phyloP scores from a whole-genome alignment of 1,140 invertebrate genomes.

The Sogatella furcifera region DNA sequence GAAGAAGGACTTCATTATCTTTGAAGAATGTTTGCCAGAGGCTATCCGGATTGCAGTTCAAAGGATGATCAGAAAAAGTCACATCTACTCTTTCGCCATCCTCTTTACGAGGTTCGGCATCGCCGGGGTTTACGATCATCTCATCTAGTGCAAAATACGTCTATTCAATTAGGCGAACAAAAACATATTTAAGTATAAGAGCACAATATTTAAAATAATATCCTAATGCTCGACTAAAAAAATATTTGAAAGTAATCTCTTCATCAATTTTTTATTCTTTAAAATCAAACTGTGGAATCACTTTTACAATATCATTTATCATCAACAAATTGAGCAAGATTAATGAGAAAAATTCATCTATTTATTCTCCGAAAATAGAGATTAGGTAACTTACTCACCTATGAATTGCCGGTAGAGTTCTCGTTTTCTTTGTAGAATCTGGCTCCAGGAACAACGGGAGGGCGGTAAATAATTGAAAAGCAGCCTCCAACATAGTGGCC shows the following conservation, averaged over 20 bases:
- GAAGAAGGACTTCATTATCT: slow-evolving; percentile 90
- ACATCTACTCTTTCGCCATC: slow-evolving; percentile 39
- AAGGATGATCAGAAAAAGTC: slow-evolving; percentile 64
- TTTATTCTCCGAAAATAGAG: background rate
- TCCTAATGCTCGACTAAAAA: too few species aligned
- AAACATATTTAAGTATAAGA: too few species aligned
- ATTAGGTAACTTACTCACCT: slow-evolving; percentile 41
- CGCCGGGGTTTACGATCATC: slow-evolving; percentile 67
- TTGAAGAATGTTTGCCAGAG: slow-evolving; percentile 91
- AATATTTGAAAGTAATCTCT: too few species aligned
- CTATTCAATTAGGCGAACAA: background rate
- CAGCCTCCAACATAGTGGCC: slow-evolving; percentile 71
- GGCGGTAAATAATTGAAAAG: slow-evolving; percentile 70
- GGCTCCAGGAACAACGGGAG: slow-evolving; percentile 48
- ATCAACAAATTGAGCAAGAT: background rate
- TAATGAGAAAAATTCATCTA: background rate
- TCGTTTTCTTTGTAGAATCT: slow-evolving; percentile 54
- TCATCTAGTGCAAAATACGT: slow-evolving; percentile 47
- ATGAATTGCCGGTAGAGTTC: slow-evolving; percentile 75
- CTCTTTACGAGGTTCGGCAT: slow-evolving; percentile 35
- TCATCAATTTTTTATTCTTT: too few species aligned
- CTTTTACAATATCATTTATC: background rate
- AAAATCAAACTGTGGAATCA: too few species aligned
- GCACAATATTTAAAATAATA: too few species aligned
- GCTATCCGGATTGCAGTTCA: slow-evolving; percentile 89